phyloP scores from a whole-genome alignment of 2,113 vertebrate species.

The Mohoua ochrocephala region DNA sequence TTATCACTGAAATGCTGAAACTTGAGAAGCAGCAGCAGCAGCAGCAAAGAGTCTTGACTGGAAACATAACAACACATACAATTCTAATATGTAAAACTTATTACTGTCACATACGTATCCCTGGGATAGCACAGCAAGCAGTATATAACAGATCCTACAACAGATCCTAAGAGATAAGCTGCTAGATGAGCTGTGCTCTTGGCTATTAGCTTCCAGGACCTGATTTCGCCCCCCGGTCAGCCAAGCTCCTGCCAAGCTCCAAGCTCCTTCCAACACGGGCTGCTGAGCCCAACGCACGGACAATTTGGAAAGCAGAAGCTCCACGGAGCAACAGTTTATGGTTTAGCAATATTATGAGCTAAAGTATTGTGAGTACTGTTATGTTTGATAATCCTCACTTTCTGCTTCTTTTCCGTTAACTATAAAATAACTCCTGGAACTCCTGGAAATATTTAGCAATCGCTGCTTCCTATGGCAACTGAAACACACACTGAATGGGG shows the following conservation, averaged over 20 bases:
- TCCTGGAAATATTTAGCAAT: neutral
- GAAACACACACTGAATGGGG: accelerated
- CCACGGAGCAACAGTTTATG: neutral
- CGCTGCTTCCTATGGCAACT: neutral
- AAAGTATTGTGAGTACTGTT: neutral
- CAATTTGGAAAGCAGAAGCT: neutral
- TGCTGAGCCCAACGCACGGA: neutral
- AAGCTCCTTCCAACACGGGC: accelerated
- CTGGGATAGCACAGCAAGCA: neutral
- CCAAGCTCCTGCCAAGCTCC: neutral
- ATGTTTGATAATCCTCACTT: neutral
- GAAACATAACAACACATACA: neutral
- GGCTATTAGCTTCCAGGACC: neutral
- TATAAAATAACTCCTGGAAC: neutral
- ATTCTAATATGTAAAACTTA: neutral
- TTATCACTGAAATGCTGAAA: neutral
- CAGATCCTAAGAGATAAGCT: neutral
- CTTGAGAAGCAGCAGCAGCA: neutral
- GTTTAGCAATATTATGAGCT: neutral
- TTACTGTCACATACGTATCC: neutral
- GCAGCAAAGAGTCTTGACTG: neutral
- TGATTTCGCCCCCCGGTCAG: accelerated
- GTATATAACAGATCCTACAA: neutral
- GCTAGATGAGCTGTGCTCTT: neutral
- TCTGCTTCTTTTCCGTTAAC: neutral